These are phyloP conservation scores for Sussaba pulchella DNA, from an alignment of 2,888 invertebrate genomes.

Conservation along the genomic window DNA sequence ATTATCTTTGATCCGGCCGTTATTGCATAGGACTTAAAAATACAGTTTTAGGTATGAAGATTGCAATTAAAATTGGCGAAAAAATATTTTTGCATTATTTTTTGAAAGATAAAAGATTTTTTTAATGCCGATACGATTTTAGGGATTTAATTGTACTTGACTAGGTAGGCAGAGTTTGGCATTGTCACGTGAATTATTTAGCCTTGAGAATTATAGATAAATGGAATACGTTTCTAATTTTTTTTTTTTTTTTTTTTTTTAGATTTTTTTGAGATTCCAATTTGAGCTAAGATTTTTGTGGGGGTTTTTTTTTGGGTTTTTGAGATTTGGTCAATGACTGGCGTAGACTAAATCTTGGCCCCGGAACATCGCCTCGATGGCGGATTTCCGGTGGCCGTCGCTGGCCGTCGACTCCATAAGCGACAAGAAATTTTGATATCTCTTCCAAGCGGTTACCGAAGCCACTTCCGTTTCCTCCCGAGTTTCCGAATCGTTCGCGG, in stretches of 20 bases:
- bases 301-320: slow-evolving; percentile 3
- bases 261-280: neutral
- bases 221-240: slow-evolving; percentile 3
- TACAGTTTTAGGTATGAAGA: slow-evolving; percentile 28
- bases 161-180: slow-evolving; percentile 68
- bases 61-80: slow-evolving; percentile 18
- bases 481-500: slow-evolving; percentile 70
- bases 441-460: slow-evolving; percentile 80
- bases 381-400: slow-evolving; percentile 76
- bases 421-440: slow-evolving; percentile 79
- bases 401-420: slow-evolving; percentile 77
- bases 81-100: slow-evolving; percentile 21
- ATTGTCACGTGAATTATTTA: slow-evolving; percentile 38
- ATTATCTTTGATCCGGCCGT: too few relatives aligned
- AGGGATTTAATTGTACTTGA: slow-evolving; percentile 60
- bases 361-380: slow-evolving; percentile 82
- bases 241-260: slow-evolving; percentile 16
- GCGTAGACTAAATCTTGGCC: slow-evolving; percentile 80
- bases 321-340: slow-evolving; percentile 71
- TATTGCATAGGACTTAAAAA: too few relatives aligned
- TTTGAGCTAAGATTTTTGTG: slow-evolving; percentile 31
- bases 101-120: slow-evolving; percentile 42
- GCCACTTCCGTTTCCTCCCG: slow-evolving; percentile 77
- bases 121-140: too few relatives aligned
- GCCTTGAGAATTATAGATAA: neutral